These are phyloP conservation scores for Hirudo medicinalis DNA, from an alignment of 1,140 invertebrate genomes.

Conservation along the genomic window DNA sequence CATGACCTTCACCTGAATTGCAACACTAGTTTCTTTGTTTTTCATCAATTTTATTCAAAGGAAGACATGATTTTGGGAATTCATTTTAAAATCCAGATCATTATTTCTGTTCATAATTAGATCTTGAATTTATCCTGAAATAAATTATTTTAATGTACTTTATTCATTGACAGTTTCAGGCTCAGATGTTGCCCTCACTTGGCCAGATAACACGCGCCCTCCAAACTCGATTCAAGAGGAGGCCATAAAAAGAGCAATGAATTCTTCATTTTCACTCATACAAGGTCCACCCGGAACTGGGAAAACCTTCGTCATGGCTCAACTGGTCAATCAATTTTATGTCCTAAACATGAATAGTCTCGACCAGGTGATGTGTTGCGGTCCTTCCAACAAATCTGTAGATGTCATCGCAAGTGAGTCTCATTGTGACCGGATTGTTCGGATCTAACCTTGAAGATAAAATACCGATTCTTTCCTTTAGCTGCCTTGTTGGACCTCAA, in stretches of 20 bases:
- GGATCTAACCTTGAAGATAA: too few species aligned
- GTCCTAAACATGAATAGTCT: not conserved
- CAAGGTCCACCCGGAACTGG: slow-evolving; percentile 34
- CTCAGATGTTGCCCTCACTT: too few species aligned
- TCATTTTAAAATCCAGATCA: too few species aligned
- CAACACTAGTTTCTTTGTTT: too few species aligned
- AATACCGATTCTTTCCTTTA: slow-evolving; percentile 7
- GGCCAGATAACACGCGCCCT: too few species aligned
- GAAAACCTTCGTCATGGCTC: slow-evolving; percentile 30
- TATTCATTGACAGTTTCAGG: too few species aligned
- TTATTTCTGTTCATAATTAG: too few species aligned
- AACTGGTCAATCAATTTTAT: slow-evolving; percentile 27
- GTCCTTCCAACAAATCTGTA: slow-evolving; percentile 30
- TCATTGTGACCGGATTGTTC: not conserved
- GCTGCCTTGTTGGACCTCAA: not conserved
- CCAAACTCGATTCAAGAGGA: slow-evolving; percentile 25
- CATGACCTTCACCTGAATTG: too few species aligned
- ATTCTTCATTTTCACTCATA: slow-evolving; percentile 31
- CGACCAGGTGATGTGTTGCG: slow-evolving; percentile 33
- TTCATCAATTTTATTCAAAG: too few species aligned
- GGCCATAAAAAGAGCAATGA: slow-evolving; percentile 27
- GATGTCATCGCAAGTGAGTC: slow-evolving; percentile 33
- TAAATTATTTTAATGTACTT: too few species aligned
- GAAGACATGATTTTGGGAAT: too few species aligned
- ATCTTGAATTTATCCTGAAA: too few species aligned